phyloP scores from a whole-genome alignment of 2,888 invertebrate genomes.

The Limnephilus rhombicus region DNA sequence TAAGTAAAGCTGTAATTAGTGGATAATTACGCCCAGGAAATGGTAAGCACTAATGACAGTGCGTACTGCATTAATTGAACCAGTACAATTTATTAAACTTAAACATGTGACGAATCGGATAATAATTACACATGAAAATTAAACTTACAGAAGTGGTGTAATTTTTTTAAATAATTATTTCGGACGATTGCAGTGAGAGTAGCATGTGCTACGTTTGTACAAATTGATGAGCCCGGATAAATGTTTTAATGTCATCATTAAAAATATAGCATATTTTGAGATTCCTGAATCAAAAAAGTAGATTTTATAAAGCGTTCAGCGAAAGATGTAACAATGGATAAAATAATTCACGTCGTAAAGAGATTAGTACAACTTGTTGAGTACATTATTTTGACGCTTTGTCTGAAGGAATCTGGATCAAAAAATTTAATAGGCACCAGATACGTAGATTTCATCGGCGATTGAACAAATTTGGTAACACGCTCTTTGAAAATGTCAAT shows the following conservation, averaged over 20 bases:
- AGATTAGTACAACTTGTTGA: no score
- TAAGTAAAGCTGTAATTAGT: background rate
- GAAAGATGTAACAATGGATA: background rate
- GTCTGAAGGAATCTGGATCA: background rate
- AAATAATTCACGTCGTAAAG: background rate
- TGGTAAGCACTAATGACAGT: background rate
- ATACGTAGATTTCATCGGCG: background rate
- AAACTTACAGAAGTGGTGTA: background rate
- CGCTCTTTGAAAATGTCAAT: background rate
- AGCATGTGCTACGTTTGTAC: background rate
- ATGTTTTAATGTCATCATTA: background rate
- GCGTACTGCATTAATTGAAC: background rate
- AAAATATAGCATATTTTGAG: background rate
- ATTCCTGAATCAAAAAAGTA: background rate
- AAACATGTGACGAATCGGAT: background rate
- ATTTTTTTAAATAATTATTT: background rate
- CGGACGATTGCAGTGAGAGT: background rate
- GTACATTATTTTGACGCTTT: background rate
- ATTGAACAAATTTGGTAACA: background rate
- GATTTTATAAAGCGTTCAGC: background rate
- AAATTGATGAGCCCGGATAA: conserved; percentile 1
- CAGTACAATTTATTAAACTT: conserved; percentile 1
- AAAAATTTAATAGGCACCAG: background rate
- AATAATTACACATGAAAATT: background rate
- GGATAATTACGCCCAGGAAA: background rate